Base-by-base conservation (phyloP, 2,113 vertebrate genomes). In the Puffinus mauretanicus region DNA sequence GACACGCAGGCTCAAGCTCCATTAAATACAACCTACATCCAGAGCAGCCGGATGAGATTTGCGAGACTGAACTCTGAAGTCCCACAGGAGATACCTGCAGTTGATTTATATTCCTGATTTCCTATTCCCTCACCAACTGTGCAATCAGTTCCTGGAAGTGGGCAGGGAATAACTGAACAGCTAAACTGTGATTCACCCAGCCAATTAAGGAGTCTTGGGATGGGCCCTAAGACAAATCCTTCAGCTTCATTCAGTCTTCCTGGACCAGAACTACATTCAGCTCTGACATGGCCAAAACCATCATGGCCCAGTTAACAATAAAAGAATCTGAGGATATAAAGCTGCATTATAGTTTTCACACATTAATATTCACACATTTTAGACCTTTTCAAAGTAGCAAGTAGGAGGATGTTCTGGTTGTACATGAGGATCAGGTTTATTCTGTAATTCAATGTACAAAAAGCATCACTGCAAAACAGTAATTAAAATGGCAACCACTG, bases 111-210 rank as follows among this genome's bases (percentile, higher is more conserved):
- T 73, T 95, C 84, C 67, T 64, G 78, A 89, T 94, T 93, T 95
- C 78, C 84, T 91, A 94, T 86, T 95, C 97, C 95, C 93, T 86
- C 78, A 91, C 75, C 86, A 95, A 86, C 93, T 77, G 71, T 61
- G 79, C 93, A 94, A 94, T 96, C 93, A 95, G 92, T 87, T 95
- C 47, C 82, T 80, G 60, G 64, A 88, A 84, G 84, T 86, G 75
- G 75, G 84, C 62, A 95, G 86, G 86, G 86, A 96, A 95, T 96
- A 96, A 92, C 4, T 91, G 83, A 94, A 87, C 40, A 86, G 82
- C 87, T 97, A 89, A 97, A 94, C 96, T 97, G 95, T 96, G 96
- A 96, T 96, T 95, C 96, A 96, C 91, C 73, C 93, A 82, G 84
- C 20, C 93, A 97, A 95, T 94, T 95, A 95, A 82, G 66, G 75